A percentile compares a stretch with the other conserved stretches of the same genome.
Evolutionary conservation across 1,140 invertebrate species (phyloP).

Genomic region (Neodiprion fabricii): DNA sequence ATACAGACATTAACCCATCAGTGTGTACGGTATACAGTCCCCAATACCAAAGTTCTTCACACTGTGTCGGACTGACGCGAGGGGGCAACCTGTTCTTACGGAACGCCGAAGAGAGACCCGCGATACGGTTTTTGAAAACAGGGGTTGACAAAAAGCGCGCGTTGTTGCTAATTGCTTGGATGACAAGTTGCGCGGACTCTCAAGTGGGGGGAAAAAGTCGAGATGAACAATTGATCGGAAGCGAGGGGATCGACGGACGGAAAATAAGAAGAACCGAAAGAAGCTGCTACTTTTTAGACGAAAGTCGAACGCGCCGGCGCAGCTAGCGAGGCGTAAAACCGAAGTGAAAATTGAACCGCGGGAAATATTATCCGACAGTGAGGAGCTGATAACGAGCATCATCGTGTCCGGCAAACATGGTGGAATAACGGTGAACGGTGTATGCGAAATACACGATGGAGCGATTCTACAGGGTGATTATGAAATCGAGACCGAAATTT

Average conservation of each 20-base stretch:
- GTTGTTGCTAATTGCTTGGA: too few species aligned
- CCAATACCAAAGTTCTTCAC: constrained; percentile 21
- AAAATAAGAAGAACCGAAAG: too few species aligned
- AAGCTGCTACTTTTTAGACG: too few species aligned
- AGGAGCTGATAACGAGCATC: too few species aligned
- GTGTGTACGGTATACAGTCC: constrained; percentile 31
- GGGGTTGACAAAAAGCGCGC: neutral
- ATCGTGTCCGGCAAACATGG: neutral
- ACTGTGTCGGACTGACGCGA: neutral
- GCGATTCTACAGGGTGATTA: constrained; percentile 10
- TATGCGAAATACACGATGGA: neutral
- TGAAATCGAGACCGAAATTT: constrained; percentile 36
- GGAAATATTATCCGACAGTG: too few species aligned
- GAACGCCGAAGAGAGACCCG: neutral
- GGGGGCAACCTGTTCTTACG: neutral
- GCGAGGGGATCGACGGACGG: too few species aligned
- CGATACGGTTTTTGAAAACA: constrained; percentile 21
- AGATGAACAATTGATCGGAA: too few species aligned
- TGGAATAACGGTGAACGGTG: neutral
- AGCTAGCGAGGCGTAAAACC: too few species aligned
- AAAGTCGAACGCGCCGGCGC: too few species aligned
- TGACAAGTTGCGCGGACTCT: too few species aligned
- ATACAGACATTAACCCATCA: constrained; percentile 61
- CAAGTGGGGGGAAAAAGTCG: too few species aligned
- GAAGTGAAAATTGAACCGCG: too few species aligned